These are phyloP conservation scores for Diplodus puntazzo DNA, from an alignment of 2,797 vertebrate species.

Conservation along the genomic window DNA sequence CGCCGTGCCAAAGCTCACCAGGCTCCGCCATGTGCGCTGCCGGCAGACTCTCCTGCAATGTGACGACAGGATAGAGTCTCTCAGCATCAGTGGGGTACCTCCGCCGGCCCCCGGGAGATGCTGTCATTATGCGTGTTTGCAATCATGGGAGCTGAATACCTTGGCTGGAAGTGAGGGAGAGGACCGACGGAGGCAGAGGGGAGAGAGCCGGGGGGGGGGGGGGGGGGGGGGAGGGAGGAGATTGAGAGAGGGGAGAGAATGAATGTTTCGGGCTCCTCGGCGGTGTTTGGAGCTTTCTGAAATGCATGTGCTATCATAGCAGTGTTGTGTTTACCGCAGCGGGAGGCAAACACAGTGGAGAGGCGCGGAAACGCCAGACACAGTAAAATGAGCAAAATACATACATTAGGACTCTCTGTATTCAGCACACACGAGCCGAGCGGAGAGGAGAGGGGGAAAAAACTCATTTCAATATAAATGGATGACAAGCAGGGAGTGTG, in stretches of 20 bases:
- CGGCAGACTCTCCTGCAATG: slow-evolving; percentile 76
- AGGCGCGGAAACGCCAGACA: slow-evolving; percentile 81
- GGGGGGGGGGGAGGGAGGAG: slow-evolving; percentile 14
- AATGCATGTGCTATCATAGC: slow-evolving; percentile 87
- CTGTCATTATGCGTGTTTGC: slow-evolving; percentile 92
- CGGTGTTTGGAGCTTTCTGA: slow-evolving; percentile 82
- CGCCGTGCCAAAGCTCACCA: slow-evolving; percentile 83
- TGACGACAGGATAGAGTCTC: slow-evolving; percentile 85
- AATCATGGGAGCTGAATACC: slow-evolving; percentile 89
- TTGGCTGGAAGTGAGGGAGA: slow-evolving; percentile 82
- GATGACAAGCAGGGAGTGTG: slow-evolving; percentile 82
- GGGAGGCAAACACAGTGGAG: slow-evolving; percentile 85
- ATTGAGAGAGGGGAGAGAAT: slow-evolving; percentile 50
- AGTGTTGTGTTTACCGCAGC: slow-evolving; percentile 88
- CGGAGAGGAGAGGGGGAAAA: slow-evolving; percentile 47
- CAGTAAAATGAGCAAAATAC: slow-evolving; percentile 89
- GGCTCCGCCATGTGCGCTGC: slow-evolving; percentile 64
- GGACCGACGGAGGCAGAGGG: slow-evolving; percentile 63
- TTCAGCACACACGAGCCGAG: slow-evolving; percentile 78
- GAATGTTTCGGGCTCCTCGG: slow-evolving; percentile 78
- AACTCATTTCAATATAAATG: slow-evolving; percentile 92
- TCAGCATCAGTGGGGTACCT: slow-evolving; percentile 90
- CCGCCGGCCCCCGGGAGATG: slow-evolving; percentile 89
- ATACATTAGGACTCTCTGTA: slow-evolving; percentile 86
- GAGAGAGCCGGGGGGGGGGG: not conserved